These are phyloP conservation scores for Sebastes paucispinis DNA, from an alignment of 2,797 vertebrate species.

Conservation along the genomic window DNA sequence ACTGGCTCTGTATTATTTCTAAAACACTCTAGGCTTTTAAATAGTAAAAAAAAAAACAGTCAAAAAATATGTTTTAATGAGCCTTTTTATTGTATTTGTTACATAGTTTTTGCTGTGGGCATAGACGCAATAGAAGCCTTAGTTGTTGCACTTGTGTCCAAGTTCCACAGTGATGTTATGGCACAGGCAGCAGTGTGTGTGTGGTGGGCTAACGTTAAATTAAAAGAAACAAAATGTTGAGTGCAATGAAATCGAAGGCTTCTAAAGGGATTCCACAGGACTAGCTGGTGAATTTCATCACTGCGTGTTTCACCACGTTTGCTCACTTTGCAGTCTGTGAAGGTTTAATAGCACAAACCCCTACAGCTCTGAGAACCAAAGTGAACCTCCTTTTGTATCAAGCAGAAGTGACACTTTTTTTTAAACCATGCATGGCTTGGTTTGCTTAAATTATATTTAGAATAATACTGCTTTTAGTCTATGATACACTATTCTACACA, in stretches of 20 bases:
- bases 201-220: slow-evolving; percentile 56
- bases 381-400: slow-evolving; percentile 64
- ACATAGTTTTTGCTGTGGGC: slow-evolving; percentile 82
- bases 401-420: slow-evolving; percentile 69
- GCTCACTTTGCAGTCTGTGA: slow-evolving; percentile 71
- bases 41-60: not conserved
- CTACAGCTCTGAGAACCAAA: slow-evolving; percentile 68
- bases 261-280: slow-evolving; percentile 68
- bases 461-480: slow-evolving; percentile 90
- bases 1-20: not conserved
- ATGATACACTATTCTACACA: slow-evolving; percentile 91
- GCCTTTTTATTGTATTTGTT: slow-evolving; percentile 87
- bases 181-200: slow-evolving; percentile 70
- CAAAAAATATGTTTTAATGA: slow-evolving; percentile 70
- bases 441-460: slow-evolving; percentile 90
- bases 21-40: not conserved
- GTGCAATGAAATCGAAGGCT: slow-evolving; percentile 75
- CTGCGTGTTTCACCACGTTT: slow-evolving; percentile 30
- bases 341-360: slow-evolving; percentile 49
- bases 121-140: slow-evolving; percentile 74
- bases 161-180: slow-evolving; percentile 78
- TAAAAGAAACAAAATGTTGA: slow-evolving; percentile 56
- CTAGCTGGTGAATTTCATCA: slow-evolving; percentile 57
- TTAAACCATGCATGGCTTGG: slow-evolving; percentile 82
- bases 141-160: slow-evolving; percentile 75